Percentiles rank a stretch among this genome's conserved stretches.
Conservation (phyloP, 2,113 vertebrate genomes). For the Ophthalmolycus amberensis region DNA sequence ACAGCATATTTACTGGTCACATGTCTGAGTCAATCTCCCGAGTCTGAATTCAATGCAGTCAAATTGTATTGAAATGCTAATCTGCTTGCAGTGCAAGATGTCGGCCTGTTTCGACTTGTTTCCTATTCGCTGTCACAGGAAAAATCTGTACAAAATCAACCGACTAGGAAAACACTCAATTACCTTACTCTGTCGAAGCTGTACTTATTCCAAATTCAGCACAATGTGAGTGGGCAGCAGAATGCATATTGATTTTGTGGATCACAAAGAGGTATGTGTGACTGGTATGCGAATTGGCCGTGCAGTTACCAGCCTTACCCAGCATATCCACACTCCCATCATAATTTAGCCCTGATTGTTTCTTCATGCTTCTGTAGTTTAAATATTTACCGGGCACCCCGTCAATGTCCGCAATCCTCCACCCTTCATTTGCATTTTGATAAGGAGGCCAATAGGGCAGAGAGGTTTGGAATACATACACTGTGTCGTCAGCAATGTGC, state of each 20-base stretch:
- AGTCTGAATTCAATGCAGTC: slow-evolving; percentile 11
- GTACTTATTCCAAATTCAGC: slow-evolving; percentile 61
- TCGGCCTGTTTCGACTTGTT: slow-evolving; percentile 21
- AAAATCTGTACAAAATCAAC: slow-evolving; percentile 52
- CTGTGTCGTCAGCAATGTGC: slow-evolving; percentile 73
- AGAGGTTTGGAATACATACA: slow-evolving; percentile 77
- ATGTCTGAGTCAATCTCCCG: not conserved
- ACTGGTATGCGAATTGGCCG: slow-evolving; percentile 60
- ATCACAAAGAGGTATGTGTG: slow-evolving; percentile 56
- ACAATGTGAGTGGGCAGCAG: slow-evolving; percentile 62
- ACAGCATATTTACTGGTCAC: slow-evolving; percentile 13
- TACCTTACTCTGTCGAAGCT: slow-evolving; percentile 61
- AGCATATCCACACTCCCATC: slow-evolving; percentile 40
- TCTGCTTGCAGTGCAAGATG: slow-evolving; percentile 37
- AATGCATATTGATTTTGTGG: slow-evolving; percentile 70
- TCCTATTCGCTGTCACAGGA: slow-evolving; percentile 27
- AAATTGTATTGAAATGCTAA: slow-evolving; percentile 42
- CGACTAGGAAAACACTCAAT: slow-evolving; percentile 68
- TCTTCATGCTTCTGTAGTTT: slow-evolving; percentile 74
- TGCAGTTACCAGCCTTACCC: slow-evolving; percentile 48
- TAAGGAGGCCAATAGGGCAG: slow-evolving; percentile 75
- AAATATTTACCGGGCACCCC: slow-evolving; percentile 75
- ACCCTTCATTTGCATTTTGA: slow-evolving; percentile 80
- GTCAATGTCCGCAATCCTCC: slow-evolving; percentile 65
- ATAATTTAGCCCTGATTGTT: slow-evolving; percentile 72